Base-by-base conservation (phyloP, 2,113 vertebrate species). In the Leucopternis melanops region DNA sequence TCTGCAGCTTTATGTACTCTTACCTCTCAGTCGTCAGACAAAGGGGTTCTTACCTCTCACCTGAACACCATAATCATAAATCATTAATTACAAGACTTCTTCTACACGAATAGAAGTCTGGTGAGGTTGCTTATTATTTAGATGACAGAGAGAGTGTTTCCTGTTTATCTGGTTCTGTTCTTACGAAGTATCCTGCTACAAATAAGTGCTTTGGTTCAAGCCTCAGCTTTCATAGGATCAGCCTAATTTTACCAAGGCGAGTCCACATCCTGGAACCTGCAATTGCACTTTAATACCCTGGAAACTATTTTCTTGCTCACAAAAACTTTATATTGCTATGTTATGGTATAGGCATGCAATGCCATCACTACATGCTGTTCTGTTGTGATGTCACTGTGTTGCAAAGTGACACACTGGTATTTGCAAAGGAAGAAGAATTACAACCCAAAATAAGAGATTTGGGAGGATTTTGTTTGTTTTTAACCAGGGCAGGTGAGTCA, bases 151-250 rank as follows among this genome's bases (percentile, higher is more conserved):
- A 81, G 88, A 87, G 86, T 45, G 42, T 85, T 97, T 97, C 95
- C 95, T 95, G 90, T 97, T 96, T 92, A 78, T 95, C 90, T 86
- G 66, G 88, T 94, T 91, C 70, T 82, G 67, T 19, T 84, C 88
- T 91, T 88, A 85, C 2, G 9, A 79, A 79, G 79, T 50, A 84
- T 49, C 59, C 55, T 92, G 77, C 70, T 67, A 66, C 84, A 85
- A 95, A 90, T 89, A 91, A 81, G 15, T 57, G 49, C 54, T 70
- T 85, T 77, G 54, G 70, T 22, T 78, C 49, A 82, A 95, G 38
- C 70, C 78, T 78, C 73, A 75, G 32, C 88, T 94, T 95, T 86
- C 75, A 79, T 70, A 88, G 58, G 62, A 81, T 91, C 77, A 78
- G 20, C 13, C 50, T 93, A 70, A 84, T 93, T 95, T 93, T 86